Base-by-base conservation (phyloP, 53 echinoderm and acorn worm genomes). In the Temnopleurus reevesii region DNA sequence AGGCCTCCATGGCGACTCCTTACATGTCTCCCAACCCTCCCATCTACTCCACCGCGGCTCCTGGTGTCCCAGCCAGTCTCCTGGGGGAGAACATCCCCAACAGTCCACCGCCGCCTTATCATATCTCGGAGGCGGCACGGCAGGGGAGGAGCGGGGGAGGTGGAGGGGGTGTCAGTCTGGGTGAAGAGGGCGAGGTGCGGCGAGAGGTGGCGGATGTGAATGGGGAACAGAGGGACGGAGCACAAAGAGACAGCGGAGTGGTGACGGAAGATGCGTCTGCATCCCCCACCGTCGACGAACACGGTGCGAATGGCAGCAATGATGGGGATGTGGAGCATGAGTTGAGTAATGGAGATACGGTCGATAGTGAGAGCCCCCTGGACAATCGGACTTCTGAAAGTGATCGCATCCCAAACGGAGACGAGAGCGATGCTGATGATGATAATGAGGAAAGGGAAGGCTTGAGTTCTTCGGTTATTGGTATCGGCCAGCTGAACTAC, bases 11-110 rank as follows among this genome's bases (percentile, higher is more conserved):
- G 60, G 83, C 83, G 18, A 59, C 41, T 45, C 84, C 84, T 25
- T 84, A 84, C 59, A 57, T 84, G 84, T 86, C 86, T 28, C 86
- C 63, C 17, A 64, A 61, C n/a, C 86, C 86, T 13, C 86, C 86
- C 2, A 61, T 46, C 53, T 86, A 86, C 86, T 61, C 63, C 0
- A 12, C 57, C 2, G 56, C 41, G 19, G 56, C 84, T 8, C 38
- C 84, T 4, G 49, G 63, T 33, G 86, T 86, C 6, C 29, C 63
- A 15, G 86, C 63, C 0, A 65, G 63, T 30, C 43, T 64, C 24
- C 47, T 46, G 29, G 33, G 4, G 9, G 86, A 86, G 5, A 86
- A 61, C 86, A 86, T 86, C 25, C 86, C 86, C 46, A 86, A 86
- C 49, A 86, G 86, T 49, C 86, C 86, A 2, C 86, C 86, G 5